Base-by-base conservation (phyloP, 2,113 vertebrate species). In the Chauna torquata region DNA sequence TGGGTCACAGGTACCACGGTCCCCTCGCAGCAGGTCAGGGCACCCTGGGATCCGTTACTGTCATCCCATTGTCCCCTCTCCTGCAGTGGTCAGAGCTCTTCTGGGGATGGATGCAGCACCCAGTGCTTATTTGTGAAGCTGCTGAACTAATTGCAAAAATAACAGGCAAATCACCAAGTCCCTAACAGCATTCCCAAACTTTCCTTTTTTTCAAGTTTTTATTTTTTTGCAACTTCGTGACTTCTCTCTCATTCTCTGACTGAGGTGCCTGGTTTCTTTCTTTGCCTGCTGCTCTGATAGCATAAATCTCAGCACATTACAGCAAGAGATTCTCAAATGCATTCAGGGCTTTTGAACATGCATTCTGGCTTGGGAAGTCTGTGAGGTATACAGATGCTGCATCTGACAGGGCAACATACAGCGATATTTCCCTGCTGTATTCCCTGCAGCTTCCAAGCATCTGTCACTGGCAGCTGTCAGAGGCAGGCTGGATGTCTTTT, bases 371-470 rank as follows among this genome's bases (percentile, higher is more conserved):
- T 18, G 77, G 71, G 8, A 62, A 58, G 11, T 12, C 66, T 54
- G 2, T 1, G 59, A 30, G 61, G 9, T 32, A 52, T 24, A 13
- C 22, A 20, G 82, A 3, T 6, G 59, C 36, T n/a, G 10, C 61
- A 9, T 12, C 78, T 2, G 32, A 50, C 27, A 13, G 50, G 25
- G n/a, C 11, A 4, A 25, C 18, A 2, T 0, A 4, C 59, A 25
- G 2, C 38, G 25, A 44, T 3, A 47, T 66, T 3, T 30, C 52
- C 65, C 62, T 47, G 47, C 24, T n/a, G 23, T 8, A 2, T 4
- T 20, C 44, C 93, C 93, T 34, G 34, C 81, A 50, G 23, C 76
- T 86, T 18, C 71, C 5, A 1, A 47, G n/a, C 72, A 25, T 30
- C 32, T 75, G 61, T 17, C 40, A 14, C 3, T 59, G 80, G n/a